These are phyloP conservation scores for Aspidoscelis tigris DNA, from an alignment of 2,113 vertebrate species.

Conservation along the genomic window DNA sequence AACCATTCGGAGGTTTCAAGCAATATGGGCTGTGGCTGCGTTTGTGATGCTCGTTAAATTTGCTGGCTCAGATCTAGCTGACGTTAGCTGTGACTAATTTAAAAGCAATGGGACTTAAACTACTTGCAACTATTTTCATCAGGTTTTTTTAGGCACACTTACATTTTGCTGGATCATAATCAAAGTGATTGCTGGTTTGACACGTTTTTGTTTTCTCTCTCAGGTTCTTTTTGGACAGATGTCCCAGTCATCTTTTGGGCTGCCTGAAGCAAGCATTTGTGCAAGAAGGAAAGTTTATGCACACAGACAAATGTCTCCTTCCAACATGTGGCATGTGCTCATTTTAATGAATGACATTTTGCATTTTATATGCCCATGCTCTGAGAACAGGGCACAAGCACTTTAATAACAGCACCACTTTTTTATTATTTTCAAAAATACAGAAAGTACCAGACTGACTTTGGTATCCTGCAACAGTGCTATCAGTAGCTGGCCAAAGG, in stretches of 20 bases:
- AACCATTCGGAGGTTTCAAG: background rate
- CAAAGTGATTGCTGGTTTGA: background rate
- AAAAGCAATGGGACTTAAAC: background rate
- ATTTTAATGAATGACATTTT: background rate
- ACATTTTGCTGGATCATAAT: background rate
- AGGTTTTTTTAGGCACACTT: background rate
- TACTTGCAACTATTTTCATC: background rate
- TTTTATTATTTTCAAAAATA: background rate
- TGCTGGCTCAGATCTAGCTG: background rate
- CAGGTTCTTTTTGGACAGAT: background rate
- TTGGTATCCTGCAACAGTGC: background rate
- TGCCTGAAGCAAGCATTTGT: background rate
- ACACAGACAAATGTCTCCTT: background rate
- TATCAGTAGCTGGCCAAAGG: background rate
- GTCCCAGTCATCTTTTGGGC: background rate
- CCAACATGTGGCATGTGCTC: background rate
- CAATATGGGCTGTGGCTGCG: background rate
- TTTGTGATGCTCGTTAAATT: background rate
- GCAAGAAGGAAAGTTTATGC: no score
- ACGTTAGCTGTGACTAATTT: background rate
- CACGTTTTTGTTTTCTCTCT: background rate
- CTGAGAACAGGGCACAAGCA: background rate
- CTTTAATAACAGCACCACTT: background rate
- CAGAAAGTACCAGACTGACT: background rate
- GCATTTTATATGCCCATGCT: background rate